Conservation (phyloP, 2,888 invertebrate genomes). For the Amphimallon solstitiale region DNA sequence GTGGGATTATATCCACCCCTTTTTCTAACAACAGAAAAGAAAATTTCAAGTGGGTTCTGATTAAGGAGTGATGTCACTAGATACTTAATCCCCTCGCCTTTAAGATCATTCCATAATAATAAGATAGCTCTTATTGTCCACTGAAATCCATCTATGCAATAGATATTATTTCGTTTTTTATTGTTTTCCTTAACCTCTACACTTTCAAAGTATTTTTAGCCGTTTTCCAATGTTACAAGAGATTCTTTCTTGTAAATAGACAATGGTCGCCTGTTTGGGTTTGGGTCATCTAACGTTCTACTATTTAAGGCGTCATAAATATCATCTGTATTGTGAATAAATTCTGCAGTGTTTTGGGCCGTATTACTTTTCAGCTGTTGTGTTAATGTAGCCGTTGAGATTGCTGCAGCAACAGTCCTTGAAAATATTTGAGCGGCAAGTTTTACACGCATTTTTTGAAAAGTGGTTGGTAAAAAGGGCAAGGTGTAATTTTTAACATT, state of each 20-base stretch:
- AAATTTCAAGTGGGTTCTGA: conserved; percentile 32
- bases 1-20: conserved; percentile 39
- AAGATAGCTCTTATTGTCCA: no score
- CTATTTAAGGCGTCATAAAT: conserved; percentile 42
- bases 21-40: conserved; percentile 39
- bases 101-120: no score
- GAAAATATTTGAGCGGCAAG: conserved; percentile 41
- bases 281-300: conserved; percentile 32
- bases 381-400: conserved; percentile 35
- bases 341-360: conserved; percentile 39
- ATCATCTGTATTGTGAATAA: conserved; percentile 40
- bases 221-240: no score
- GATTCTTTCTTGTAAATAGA: conserved; percentile 34
- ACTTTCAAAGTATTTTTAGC: conserved; percentile 27
- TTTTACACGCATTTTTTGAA: conserved; percentile 42
- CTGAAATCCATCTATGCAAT: conserved; percentile 10
- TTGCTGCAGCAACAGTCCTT: conserved; percentile 38
- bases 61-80: no score
- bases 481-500: conserved; percentile 36
- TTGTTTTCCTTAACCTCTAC: conserved; percentile 27
- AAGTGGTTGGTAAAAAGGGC: conserved; percentile 35
- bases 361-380: conserved; percentile 35
- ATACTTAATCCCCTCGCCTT: no score
- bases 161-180: conserved; percentile 33
- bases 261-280: conserved; percentile 34